These are phyloP conservation scores for Anthopleura sola DNA, from an alignment of 64 coral and sea anemone genomes.

Conservation along the genomic window DNA sequence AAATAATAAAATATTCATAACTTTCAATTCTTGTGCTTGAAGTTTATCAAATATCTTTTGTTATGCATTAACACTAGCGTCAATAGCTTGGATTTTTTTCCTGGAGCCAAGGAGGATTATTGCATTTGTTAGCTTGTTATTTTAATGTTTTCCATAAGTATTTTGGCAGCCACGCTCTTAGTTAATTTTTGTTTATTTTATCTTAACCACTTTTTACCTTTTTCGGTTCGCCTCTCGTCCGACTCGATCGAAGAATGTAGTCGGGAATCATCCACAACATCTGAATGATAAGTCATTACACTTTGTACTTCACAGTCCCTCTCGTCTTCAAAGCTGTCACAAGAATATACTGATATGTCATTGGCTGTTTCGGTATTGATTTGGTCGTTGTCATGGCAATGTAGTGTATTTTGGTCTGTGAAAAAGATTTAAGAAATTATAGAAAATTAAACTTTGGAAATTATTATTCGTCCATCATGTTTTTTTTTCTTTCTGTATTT, in stretches of 20 bases:
- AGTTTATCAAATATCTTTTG: neutral
- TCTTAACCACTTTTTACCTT: neutral
- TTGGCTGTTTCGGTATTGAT: neutral
- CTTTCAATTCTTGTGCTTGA: neutral
- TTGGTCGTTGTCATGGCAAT: neutral
- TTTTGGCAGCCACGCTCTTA: neutral
- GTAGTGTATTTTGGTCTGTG: neutral
- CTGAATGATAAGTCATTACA: constrained; percentile 6
- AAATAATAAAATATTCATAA: neutral
- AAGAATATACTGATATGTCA: neutral
- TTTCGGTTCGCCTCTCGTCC: neutral
- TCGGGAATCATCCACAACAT: neutral
- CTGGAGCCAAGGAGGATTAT: neutral
- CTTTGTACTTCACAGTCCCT: constrained; percentile 12
- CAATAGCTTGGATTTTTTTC: neutral
- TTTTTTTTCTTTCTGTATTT: too few relatives aligned
- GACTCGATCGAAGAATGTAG: neutral
- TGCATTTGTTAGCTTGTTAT: neutral
- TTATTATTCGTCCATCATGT: too few relatives aligned
- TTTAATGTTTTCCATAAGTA: neutral
- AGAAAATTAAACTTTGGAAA: too few relatives aligned
- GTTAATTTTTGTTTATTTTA: neutral
- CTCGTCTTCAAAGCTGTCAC: constrained; percentile 7
- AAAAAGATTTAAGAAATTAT: neutral
- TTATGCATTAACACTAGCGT: neutral